Conservation (phyloP, 2,113 vertebrate species). For the Pluvialis apricaria region DNA sequence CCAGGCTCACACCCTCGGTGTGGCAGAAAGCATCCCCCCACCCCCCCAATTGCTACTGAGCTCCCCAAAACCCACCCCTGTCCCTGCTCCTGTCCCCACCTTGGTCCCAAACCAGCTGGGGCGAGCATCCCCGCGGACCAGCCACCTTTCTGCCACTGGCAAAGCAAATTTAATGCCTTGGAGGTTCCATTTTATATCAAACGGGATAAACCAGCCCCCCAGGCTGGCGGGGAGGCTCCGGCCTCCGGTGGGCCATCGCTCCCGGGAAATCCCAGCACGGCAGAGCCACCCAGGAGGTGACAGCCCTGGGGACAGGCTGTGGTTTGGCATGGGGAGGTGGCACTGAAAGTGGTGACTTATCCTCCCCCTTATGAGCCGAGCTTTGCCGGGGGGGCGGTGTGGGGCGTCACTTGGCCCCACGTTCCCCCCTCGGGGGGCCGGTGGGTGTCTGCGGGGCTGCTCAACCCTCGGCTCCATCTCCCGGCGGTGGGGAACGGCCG, state of each 20-base stretch:
- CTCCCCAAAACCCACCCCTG: background rate
- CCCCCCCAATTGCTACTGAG: background rate
- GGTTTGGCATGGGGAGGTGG: background rate
- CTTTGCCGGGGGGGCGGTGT: too few species aligned
- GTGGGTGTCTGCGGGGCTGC: background rate
- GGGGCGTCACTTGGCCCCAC: background rate
- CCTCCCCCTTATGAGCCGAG: background rate
- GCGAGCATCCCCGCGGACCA: fast-evolving
- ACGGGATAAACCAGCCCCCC: background rate
- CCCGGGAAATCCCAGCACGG: background rate
- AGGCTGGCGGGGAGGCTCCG: background rate
- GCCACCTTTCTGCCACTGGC: fast-evolving
- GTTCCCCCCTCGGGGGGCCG: fast-evolving
- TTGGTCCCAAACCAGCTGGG: background rate
- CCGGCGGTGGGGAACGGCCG: fast-evolving
- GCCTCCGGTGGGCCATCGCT: fast-evolving
- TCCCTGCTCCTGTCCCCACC: background rate
- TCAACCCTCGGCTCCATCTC: background rate
- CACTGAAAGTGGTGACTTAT: background rate
- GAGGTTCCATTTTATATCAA: background rate
- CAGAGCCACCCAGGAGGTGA: too few species aligned
- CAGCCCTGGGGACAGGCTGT: background rate
- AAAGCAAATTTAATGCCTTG: background rate
- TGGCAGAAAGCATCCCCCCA: background rate
- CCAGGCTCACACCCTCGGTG: background rate